A percentile compares a stretch with the other conserved stretches of the same genome.
Evolutionary conservation across 1,140 invertebrate species (phyloP).

Genomic region (Eubasilissa regina): DNA sequence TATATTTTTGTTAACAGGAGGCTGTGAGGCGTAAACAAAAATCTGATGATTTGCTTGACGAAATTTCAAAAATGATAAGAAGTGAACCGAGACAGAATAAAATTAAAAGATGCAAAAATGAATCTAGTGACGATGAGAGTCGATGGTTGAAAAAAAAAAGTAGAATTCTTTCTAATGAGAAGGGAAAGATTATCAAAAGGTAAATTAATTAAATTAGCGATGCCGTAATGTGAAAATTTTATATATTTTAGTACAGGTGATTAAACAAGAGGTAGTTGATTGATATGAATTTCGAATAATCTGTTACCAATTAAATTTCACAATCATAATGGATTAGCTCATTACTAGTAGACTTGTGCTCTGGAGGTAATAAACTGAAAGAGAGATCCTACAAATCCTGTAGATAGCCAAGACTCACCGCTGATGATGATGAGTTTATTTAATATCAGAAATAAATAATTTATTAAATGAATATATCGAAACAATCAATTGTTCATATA

Average conservation of each 20-base stretch:
- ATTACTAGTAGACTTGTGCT: too few species aligned
- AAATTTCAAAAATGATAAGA: not conserved
- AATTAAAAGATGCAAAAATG: not conserved
- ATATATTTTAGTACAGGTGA: too few species aligned
- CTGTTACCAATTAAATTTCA: too few species aligned
- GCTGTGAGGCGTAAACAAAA: not conserved
- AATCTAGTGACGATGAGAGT: not conserved
- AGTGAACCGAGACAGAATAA: not conserved
- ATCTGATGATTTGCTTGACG: not conserved
- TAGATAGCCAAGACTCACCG: too few species aligned
- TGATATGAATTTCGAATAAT: too few species aligned
- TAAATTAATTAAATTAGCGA: not conserved
- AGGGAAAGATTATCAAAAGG: not conserved
- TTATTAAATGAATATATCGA: too few species aligned
- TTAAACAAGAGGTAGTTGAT: too few species aligned
- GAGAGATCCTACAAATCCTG: too few species aligned
- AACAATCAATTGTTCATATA: not conserved
- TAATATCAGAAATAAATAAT: too few species aligned
- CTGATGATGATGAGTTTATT: too few species aligned
- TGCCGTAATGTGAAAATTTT: not conserved
- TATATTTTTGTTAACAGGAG: not conserved
- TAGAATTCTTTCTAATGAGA: slow-evolving; percentile 10
- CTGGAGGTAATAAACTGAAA: too few species aligned
- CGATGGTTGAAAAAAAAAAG: slow-evolving; percentile 19
- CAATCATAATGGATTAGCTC: too few species aligned